Conservation (phyloP, 53 echinoderm and acorn worm genomes). For the Patiria pectinifera region DNA sequence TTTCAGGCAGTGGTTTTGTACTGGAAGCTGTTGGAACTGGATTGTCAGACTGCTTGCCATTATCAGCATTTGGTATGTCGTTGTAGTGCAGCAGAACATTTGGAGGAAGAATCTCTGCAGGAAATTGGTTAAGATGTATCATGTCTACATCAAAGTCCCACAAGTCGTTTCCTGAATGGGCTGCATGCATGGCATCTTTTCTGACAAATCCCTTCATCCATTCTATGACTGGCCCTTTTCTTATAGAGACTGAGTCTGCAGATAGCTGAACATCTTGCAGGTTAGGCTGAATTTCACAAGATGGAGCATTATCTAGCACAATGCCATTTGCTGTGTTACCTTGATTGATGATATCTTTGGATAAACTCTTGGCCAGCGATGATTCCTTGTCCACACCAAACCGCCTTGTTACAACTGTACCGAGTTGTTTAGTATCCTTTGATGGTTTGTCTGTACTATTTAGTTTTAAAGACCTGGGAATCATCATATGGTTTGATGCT, state of each 20-base stretch:
- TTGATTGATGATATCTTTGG: background rate
- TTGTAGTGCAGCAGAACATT: background rate
- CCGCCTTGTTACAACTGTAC: conserved; percentile 13
- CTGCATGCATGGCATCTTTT: conserved; percentile 18
- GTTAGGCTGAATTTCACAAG: background rate
- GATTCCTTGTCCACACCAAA: conserved; percentile 46
- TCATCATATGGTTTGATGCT: conserved; percentile 12
- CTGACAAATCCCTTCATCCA: conserved; percentile 65
- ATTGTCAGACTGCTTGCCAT: background rate
- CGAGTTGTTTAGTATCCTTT: conserved; percentile 9
- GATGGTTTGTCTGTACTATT: conserved; percentile 22
- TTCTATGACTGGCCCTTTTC: conserved; percentile 59
- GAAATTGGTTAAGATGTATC: background rate
- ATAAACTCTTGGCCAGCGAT: conserved; percentile 7
- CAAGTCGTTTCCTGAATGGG: conserved; percentile 6
- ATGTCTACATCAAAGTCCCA: conserved; percentile 33
- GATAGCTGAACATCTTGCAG: background rate
- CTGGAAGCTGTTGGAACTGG: conserved; percentile 24
- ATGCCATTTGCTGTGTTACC: conserved; percentile 22
- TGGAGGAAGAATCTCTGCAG: conserved; percentile 21
- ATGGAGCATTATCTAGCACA: background rate
- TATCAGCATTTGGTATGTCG: background rate
- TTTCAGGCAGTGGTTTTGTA: conserved; percentile 18
- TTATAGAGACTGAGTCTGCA: conserved; percentile 9
- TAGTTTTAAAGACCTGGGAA: conserved; percentile 30